Evolutionary conservation across 2,888 invertebrate genomes (phyloP).

Genomic region (Cerastis leucographa): DNA sequence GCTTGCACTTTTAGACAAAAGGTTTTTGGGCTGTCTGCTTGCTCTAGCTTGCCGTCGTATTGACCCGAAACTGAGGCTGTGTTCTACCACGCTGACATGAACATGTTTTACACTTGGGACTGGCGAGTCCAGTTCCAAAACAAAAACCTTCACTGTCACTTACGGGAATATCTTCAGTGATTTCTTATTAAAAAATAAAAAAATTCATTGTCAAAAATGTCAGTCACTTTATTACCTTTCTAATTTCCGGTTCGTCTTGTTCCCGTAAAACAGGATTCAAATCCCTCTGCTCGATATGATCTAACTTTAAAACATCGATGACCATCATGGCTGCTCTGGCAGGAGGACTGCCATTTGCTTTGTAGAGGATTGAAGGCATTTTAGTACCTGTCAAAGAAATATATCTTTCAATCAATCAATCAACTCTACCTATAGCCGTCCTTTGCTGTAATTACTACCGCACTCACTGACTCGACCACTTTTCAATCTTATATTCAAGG

Average conservation of each 20-base stretch:
- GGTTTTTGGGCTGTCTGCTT: neutral
- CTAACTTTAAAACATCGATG: slow-evolving; percentile 78
- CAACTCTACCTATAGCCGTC: neutral
- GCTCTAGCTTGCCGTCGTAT: neutral
- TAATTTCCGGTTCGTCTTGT: slow-evolving; percentile 81
- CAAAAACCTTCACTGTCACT: no score
- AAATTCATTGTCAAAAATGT: neutral
- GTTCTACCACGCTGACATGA: neutral
- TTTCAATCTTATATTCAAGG: no score
- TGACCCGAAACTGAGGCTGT: neutral
- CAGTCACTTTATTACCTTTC: slow-evolving; percentile 75
- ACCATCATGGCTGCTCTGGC: slow-evolving; percentile 84
- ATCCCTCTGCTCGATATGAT: slow-evolving; percentile 71
- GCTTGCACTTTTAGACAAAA: neutral
- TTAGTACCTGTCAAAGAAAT: slow-evolving; percentile 18
- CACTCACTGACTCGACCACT: no score
- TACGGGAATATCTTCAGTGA: no score
- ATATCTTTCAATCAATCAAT: neutral
- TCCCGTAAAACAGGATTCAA: slow-evolving; percentile 82
- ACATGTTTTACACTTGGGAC: neutral
- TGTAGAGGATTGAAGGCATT: slow-evolving; percentile 76
- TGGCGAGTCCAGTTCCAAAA: neutral
- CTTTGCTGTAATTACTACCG: neutral
- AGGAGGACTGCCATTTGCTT: slow-evolving; percentile 82
- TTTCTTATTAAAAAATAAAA: no score